These are phyloP conservation scores for Chloroclystis v-ata DNA, from an alignment of 2,888 invertebrate species.

Conservation along the genomic window DNA sequence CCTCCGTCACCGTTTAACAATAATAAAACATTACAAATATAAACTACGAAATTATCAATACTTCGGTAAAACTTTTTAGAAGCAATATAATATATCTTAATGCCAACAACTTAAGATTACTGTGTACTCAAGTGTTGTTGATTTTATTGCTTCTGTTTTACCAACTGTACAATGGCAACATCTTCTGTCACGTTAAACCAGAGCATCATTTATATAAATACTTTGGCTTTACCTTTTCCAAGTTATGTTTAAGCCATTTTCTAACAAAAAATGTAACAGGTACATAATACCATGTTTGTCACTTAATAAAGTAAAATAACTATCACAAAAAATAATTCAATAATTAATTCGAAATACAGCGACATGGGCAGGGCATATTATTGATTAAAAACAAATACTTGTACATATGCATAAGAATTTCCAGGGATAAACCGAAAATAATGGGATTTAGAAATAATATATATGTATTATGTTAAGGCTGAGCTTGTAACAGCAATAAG, in stretches of 20 bases:
- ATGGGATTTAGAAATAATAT: no score
- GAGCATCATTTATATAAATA: neutral
- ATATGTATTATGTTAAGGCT: no score
- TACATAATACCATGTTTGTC: neutral
- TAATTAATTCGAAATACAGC: conserved; percentile 27
- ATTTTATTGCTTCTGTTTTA: conserved; percentile 30
- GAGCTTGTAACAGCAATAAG: no score
- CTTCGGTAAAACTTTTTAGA: conserved; percentile 37
- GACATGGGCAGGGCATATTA: neutral
- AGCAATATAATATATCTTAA: conserved; percentile 3
- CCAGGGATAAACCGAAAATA: no score
- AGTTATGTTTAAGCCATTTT: neutral
- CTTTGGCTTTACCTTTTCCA: neutral
- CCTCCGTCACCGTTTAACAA: conserved; percentile 39
- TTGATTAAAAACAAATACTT: neutral
- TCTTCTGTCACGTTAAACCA: conserved; percentile 34
- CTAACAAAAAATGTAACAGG: conserved; percentile 6
- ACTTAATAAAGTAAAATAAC: conserved; percentile 54
- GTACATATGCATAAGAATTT: no score
- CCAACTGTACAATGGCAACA: conserved; percentile 73
- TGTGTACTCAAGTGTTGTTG: neutral
- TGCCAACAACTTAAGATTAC: neutral
- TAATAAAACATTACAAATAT: conserved; percentile 32
- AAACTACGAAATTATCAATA: conserved; percentile 49
- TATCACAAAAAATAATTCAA: conserved; percentile 56